A percentile compares a stretch with the other conserved stretches of the same genome.
Conservation (phyloP, 2,888 invertebrate genomes). For the Aphrophora alni region DNA sequence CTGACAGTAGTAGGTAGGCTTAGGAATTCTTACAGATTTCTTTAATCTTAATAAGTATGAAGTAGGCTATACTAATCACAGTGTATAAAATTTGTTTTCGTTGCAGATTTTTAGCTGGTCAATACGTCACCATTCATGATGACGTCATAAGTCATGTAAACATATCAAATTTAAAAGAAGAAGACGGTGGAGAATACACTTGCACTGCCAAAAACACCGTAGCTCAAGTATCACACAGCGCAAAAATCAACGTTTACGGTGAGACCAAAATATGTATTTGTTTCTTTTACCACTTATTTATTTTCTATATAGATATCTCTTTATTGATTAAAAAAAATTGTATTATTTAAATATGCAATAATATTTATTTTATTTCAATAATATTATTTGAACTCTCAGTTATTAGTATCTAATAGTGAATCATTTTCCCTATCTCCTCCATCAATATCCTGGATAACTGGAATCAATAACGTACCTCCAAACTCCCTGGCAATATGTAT, state of each 20-base stretch:
- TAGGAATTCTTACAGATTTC: too few species aligned
- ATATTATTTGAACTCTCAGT: too few species aligned
- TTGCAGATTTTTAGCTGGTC: constrained; percentile 83
- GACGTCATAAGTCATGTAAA: constrained; percentile 93
- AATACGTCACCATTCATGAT: constrained; percentile 90
- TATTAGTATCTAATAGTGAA: too few species aligned
- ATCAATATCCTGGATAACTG: too few species aligned
- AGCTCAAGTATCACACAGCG: constrained; percentile 80
- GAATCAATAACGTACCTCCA: too few species aligned
- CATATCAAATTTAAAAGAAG: constrained; percentile 84
- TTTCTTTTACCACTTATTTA: background rate
- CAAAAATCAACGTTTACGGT: constrained; percentile 86
- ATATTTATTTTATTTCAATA: too few species aligned
- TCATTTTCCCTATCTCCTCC: too few species aligned
- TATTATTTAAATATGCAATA: too few species aligned
- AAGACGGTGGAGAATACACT: constrained; percentile 89
- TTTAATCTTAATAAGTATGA: background rate
- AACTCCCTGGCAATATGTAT: too few species aligned
- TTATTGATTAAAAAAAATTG: too few species aligned
- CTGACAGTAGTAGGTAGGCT: constrained; percentile 71
- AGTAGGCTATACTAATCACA: background rate
- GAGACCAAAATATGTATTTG: too few species aligned
- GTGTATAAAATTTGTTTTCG: background rate
- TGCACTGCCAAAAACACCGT: constrained; percentile 85
- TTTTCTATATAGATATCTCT: too few species aligned